A percentile compares a stretch with the other conserved stretches of the same genome.
Evolutionary conservation across 2,797 vertebrate genomes (phyloP).

Genomic region (Myotis findleyi): DNA sequence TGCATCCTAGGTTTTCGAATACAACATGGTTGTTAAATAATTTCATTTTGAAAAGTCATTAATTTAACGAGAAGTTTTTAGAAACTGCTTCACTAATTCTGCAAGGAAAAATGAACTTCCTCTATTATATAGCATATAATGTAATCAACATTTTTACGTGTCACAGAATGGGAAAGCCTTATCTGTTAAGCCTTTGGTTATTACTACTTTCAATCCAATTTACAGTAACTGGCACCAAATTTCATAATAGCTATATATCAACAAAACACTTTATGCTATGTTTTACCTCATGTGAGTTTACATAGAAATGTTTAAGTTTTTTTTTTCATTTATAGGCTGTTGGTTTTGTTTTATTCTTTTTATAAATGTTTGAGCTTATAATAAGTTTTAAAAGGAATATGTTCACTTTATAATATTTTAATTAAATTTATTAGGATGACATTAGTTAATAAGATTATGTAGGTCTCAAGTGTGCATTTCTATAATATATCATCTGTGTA

Average conservation of each 20-base stretch:
- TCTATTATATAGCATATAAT: background rate
- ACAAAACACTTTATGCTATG: background rate
- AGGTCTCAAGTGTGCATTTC: background rate
- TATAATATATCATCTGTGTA: background rate
- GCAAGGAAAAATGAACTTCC: background rate
- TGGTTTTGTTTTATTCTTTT: conserved; percentile 5
- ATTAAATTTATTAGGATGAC: background rate
- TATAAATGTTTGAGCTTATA: background rate
- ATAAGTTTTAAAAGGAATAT: background rate
- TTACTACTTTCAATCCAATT: background rate
- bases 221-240: background rate
- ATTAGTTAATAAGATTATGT: background rate
- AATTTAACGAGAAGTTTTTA: conserved; percentile 36
- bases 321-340: background rate
- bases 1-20: background rate
- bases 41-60: conserved; percentile 39
- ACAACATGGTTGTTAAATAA: background rate
- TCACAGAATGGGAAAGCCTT: background rate
- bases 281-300: background rate
- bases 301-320: background rate
- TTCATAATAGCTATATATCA: background rate
- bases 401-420: background rate
- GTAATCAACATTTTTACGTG: background rate
- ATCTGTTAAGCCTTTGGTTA: background rate
- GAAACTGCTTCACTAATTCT: background rate